Evolutionary conservation across 2,113 vertebrate genomes (phyloP).

Genomic region (Python bivittatus): DNA sequence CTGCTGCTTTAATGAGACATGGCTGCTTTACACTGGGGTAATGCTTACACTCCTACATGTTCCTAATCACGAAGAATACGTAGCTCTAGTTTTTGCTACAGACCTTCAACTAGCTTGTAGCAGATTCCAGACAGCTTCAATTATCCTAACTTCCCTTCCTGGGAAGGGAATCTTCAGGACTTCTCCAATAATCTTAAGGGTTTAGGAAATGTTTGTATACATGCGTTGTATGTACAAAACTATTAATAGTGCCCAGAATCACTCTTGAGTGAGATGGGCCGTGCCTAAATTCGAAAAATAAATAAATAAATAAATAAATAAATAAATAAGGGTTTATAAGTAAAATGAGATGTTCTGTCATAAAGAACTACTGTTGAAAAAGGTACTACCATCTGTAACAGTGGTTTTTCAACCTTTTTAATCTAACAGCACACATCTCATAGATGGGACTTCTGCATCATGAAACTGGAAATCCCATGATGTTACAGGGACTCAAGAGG

Average conservation of each 20-base stretch:
- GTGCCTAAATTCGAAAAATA: too few species aligned
- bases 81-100: too few species aligned
- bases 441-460: not conserved
- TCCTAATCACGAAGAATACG: too few species aligned
- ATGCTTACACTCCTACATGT: too few species aligned
- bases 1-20: too few species aligned
- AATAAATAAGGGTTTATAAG: too few species aligned
- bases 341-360: not conserved
- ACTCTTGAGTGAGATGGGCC: too few species aligned
- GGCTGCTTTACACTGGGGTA: too few species aligned
- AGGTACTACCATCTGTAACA: not conserved
- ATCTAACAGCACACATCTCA: not conserved
- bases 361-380: not conserved
- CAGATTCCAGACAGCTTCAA: not conserved
- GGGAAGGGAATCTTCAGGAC: too few species aligned
- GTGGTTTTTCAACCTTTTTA: not conserved
- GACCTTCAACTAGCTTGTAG: too few species aligned
- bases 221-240: not conserved
- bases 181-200: not conserved
- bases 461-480: not conserved
- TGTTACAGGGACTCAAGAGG: not conserved
- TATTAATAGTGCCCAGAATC: too few species aligned
- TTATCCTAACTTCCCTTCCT: not conserved
- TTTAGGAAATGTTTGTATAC: not conserved
- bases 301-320: too few species aligned